These are phyloP conservation scores for Napeogenes inachia DNA, from an alignment of 2,888 invertebrate species.

Conservation along the genomic window DNA sequence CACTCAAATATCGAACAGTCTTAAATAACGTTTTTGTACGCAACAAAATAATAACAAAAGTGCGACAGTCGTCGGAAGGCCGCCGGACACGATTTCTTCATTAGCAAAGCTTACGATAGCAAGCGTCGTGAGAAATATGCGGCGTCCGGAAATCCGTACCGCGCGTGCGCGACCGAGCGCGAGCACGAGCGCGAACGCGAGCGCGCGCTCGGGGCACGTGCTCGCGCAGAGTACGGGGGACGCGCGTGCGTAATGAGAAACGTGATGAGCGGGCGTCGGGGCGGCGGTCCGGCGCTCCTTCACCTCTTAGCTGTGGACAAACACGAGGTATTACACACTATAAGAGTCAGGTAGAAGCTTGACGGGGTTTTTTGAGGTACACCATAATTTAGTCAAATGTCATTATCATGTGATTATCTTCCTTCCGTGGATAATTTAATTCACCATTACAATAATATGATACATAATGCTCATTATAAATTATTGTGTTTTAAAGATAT, in stretches of 20 bases:
- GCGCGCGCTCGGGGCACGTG: conserved; percentile 25
- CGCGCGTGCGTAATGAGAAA: conserved; percentile 11
- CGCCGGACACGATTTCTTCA: conserved; percentile 63
- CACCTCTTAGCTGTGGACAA: conserved; percentile 34
- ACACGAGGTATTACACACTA: neutral
- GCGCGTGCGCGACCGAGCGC: conserved; percentile 18
- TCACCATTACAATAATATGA: no score
- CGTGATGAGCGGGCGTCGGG: conserved; percentile 15
- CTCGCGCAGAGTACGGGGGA: neutral
- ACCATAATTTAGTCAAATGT: no score
- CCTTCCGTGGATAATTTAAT: no score
- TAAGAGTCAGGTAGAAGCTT: no score
- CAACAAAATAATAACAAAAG: conserved; percentile 63
- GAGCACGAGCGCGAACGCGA: conserved; percentile 22
- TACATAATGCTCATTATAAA: no score
- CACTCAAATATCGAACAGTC: conserved; percentile 72
- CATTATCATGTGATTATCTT: no score
- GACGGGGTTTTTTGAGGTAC: no score
- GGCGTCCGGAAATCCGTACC: conserved; percentile 39
- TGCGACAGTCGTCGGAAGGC: conserved; percentile 47
- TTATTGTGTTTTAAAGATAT: no score
- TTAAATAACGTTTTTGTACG: conserved; percentile 72
- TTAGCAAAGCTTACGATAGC: conserved; percentile 73
- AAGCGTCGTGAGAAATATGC: conserved; percentile 68
- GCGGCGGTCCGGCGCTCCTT: conserved; percentile 30